A percentile compares a stretch with the other conserved stretches of the same genome.
These are phyloP conservation scores for Cyanoramphus novaezelandiae DNA, from an alignment of 2,113 vertebrate genomes.

Conservation along the genomic window DNA sequence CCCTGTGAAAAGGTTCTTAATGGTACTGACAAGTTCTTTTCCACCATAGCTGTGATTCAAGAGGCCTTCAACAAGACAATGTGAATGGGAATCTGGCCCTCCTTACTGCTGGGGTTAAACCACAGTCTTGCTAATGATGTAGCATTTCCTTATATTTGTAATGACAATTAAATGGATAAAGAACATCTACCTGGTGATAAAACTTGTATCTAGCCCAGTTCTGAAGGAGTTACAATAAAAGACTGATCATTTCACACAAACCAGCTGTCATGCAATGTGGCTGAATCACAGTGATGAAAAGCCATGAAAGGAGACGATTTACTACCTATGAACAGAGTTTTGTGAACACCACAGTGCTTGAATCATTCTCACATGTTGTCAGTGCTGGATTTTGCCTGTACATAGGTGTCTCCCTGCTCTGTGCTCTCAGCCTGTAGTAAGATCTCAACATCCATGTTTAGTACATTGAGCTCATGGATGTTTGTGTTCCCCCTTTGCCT, in stretches of 20 bases:
- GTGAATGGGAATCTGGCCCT: not conserved
- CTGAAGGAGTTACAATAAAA: not conserved
- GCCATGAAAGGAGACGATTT: not conserved
- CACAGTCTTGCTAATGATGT: not conserved
- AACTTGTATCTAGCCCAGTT: not conserved
- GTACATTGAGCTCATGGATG: not conserved
- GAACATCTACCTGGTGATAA: not conserved
- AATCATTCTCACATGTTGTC: not conserved
- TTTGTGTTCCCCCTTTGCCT: not conserved
- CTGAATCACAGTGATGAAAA: not conserved
- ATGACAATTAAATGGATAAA: not conserved
- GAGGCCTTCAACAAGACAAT: not conserved
- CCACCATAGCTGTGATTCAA: not conserved
- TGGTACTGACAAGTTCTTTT: not conserved
- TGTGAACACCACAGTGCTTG: not conserved
- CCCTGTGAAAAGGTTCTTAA: not conserved
- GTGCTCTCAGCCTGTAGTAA: not conserved
- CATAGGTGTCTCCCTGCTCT: not conserved
- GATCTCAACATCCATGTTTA: not conserved
- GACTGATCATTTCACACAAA: not conserved
- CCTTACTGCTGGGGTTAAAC: not conserved
- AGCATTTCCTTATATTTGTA: not conserved
- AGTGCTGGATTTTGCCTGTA: not conserved
- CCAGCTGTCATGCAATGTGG: not conserved
- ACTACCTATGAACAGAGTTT: not conserved